phyloP scores from a whole-genome alignment of 2,797 vertebrate genomes.

The Benthosema pterotum region DNA sequence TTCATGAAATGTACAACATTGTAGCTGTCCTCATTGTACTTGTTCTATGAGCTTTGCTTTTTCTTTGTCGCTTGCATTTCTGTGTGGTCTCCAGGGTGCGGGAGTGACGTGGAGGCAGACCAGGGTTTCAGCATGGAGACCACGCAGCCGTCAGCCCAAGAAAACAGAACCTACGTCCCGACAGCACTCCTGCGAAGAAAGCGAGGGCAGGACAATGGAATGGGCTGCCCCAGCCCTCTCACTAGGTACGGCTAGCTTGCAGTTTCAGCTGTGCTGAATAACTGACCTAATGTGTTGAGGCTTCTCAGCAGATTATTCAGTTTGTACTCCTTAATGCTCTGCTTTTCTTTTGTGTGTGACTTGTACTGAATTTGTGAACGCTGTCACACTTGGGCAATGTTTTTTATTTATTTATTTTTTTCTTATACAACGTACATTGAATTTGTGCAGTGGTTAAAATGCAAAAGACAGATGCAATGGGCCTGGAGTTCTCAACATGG shows the following conservation, averaged over 20 bases:
- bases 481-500: too few relatives aligned
- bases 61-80: conserved; percentile 3
- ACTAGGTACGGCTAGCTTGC: conserved; percentile 81
- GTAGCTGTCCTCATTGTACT: too few relatives aligned
- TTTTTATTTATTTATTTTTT: too few relatives aligned
- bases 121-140: conserved; percentile 88
- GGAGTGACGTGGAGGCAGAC: conserved; percentile 91
- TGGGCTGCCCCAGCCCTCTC: conserved; percentile 76
- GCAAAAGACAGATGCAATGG: too few relatives aligned
- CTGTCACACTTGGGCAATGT: too few relatives aligned
- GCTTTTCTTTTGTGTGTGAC: too few relatives aligned
- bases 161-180: conserved; percentile 75
- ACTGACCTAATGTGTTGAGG: neutral
- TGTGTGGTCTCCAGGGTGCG: conserved; percentile 79
- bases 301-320: too few relatives aligned
- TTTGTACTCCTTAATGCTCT: too few relatives aligned
- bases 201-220: conserved; percentile 76
- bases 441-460: too few relatives aligned
- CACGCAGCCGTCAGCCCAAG: conserved; percentile 75
- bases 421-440: too few relatives aligned
- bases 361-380: too few relatives aligned
- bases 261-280: neutral
- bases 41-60: neutral
- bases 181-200: conserved; percentile 80
- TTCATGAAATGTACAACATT: too few relatives aligned